phyloP scores from a whole-genome alignment of 2,113 vertebrate species.

The Nanorana parkeri region DNA sequence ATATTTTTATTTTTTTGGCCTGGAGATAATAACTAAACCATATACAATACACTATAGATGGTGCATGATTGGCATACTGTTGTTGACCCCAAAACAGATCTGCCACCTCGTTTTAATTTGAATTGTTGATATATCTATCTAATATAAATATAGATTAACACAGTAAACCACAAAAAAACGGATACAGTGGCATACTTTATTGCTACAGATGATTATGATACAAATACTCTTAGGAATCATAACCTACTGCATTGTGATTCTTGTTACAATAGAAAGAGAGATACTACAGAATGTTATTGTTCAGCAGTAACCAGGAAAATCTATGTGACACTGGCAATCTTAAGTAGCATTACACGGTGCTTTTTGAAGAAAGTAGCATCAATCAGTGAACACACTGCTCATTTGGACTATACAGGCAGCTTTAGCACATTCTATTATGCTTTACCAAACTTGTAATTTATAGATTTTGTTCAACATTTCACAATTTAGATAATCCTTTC shows the following conservation, averaged over 20 bases:
- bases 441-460: conserved; percentile 55
- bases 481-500: conserved; percentile 45
- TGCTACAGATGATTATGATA: not conserved
- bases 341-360: conserved; percentile 47
- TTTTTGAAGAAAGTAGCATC: conserved; percentile 34
- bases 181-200: not conserved
- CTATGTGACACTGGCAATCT: conserved; percentile 40
- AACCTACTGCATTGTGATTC: not conserved
- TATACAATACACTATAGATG: too few relatives aligned
- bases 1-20: too few relatives aligned
- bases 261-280: not conserved
- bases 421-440: conserved; percentile 62
- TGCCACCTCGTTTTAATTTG: not conserved
- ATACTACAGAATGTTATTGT: conserved; percentile 3
- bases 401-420: conserved; percentile 49
- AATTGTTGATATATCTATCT: not conserved
- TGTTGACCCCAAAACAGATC: not conserved
- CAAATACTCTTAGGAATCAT: not conserved
- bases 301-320: conserved; percentile 9
- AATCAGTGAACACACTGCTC: conserved; percentile 35
- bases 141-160: not conserved
- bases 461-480: conserved; percentile 55
- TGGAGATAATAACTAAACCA: too few relatives aligned
- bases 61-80: too few relatives aligned
- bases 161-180: not conserved